Conservation (phyloP, 2,113 vertebrate species). For the Caracal caracal region DNA sequence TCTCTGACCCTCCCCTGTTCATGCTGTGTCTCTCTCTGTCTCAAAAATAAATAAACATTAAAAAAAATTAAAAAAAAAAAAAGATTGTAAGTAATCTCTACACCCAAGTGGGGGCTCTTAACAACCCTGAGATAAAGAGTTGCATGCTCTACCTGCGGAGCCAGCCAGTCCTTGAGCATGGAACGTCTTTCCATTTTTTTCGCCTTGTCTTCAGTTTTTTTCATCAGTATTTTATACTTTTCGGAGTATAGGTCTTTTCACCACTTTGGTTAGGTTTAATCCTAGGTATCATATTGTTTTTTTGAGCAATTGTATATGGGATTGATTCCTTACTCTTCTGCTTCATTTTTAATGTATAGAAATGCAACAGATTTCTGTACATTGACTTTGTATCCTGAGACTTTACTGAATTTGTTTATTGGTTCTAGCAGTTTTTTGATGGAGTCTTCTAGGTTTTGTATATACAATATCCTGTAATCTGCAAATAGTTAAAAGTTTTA, state of each 20-base stretch:
- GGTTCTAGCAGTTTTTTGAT: background rate
- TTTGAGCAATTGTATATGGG: background rate
- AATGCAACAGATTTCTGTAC: background rate
- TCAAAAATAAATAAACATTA: too few species aligned
- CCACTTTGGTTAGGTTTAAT: background rate
- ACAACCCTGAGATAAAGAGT: background rate
- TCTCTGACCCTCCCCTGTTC: too few species aligned
- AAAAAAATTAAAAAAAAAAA: too few species aligned
- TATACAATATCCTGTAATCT: background rate
- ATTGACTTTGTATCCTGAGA: background rate
- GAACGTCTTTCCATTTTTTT: background rate
- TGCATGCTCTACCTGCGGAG: background rate
- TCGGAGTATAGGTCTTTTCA: background rate
- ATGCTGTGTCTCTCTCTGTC: too few species aligned
- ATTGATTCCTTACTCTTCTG: background rate
- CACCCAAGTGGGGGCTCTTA: background rate
- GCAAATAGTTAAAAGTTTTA: background rate
- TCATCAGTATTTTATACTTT: background rate
- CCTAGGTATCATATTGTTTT: background rate
- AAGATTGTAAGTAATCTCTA: background rate
- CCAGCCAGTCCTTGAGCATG: background rate
- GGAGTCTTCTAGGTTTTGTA: background rate
- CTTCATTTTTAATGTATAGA: background rate
- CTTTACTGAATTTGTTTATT: background rate
- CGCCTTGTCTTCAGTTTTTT: background rate